Base-by-base conservation (phyloP, 2,888 invertebrate species). In the Ommatoiulus sabulosus region DNA sequence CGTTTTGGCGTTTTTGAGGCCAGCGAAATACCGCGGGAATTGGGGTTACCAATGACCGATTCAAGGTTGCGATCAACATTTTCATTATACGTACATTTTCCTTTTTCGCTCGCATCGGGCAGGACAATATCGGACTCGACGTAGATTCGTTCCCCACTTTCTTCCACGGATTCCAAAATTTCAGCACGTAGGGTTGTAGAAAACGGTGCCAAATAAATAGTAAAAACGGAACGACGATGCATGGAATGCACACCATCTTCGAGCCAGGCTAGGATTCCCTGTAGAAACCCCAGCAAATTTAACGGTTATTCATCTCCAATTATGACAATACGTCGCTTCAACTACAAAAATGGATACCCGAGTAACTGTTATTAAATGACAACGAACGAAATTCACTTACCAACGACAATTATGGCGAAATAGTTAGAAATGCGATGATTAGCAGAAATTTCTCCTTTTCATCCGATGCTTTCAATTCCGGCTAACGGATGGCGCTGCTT, bases 121-220 rank as follows among this genome's bases (percentile, higher is more conserved):
- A 57, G 35, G 84, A 24, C 24, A 43, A 43, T 24, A 24, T 6
- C 0, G 84, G 24, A 17, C 24, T 43, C 44, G 35, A 44, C 6
- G 35, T 35, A 35, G 84, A 84, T 24, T 35, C 20, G 84, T 24
- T 24, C 2, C 44, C 86, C 17, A 87, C 87, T 24, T 87, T 92
- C 94, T 90, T 95, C 94, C 91, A 95, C 95, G 89, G 90, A 90
- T 17, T 90, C 97, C 97, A 97, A 91, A 95, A 95, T 90, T 95
- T 95, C 87, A 96, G 92, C 87, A 97, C 93, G 90, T 97, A 94
- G 0, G 97, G 97, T 92, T 97, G 97, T 90, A 97, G 94, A 91
- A 96, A 96, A 92, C 95, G 95, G 92, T 97, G 96, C 95, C 97
- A 97, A 90, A 97, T 94, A 91, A 96, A 96, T 17, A 97, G 93